phyloP scores from a whole-genome alignment of 2,797 vertebrate genomes.

The Paedocypris micromegethes region DNA sequence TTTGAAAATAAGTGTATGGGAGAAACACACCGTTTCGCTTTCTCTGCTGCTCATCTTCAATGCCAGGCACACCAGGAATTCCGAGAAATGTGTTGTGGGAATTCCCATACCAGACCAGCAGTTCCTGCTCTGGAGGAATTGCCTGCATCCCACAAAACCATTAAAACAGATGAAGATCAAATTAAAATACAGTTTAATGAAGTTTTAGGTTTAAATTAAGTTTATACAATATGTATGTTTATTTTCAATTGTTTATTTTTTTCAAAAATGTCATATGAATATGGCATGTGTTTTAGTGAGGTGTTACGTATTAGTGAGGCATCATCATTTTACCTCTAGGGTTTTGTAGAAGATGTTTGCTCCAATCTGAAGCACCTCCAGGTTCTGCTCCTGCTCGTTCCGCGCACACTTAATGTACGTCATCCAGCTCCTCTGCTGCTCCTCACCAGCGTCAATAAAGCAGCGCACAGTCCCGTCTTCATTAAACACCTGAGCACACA shows the following conservation, averaged over 20 bases:
- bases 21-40: slow-evolving; percentile 77
- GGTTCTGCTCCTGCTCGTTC: slow-evolving; percentile 95
- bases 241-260: background rate
- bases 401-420: slow-evolving; percentile 96
- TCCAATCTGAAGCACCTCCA: slow-evolving; percentile 95
- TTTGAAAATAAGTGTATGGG: no score
- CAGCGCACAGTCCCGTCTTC: slow-evolving; percentile 90
- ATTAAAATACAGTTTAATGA: no score
- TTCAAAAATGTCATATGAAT: no score
- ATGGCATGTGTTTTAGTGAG: no score
- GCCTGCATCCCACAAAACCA: slow-evolving; percentile 64
- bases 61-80: slow-evolving; percentile 87
- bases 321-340: slow-evolving; percentile 74
- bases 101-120: slow-evolving; percentile 96
- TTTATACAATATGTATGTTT: no score
- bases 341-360: slow-evolving; percentile 97
- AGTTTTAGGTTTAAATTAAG: no score
- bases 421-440: slow-evolving; percentile 98
- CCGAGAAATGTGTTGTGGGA: slow-evolving; percentile 94
- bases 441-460: slow-evolving; percentile 94
- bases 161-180: no score
- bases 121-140: slow-evolving; percentile 93
- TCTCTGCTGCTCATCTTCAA: slow-evolving; percentile 86
- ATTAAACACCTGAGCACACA: slow-evolving; percentile 81
- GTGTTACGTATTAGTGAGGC: no score